Base-by-base conservation (phyloP, 35 echinoderm and acorn worm genomes). In the Ophiothrix spiculata region DNA sequence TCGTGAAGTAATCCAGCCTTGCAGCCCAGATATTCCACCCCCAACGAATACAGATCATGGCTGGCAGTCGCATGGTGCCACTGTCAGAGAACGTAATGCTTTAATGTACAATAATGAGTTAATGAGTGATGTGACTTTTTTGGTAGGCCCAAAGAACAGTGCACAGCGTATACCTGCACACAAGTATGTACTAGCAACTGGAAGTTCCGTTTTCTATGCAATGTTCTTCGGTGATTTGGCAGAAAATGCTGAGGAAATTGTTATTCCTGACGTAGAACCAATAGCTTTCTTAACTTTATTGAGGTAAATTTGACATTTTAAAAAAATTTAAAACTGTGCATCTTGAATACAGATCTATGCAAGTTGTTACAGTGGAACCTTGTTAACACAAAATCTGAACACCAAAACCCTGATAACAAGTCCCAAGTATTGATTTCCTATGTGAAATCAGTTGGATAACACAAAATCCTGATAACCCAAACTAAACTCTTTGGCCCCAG, bases 151-250 rank as follows among this genome's bases (percentile, higher is more conserved):
- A 1, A 94, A 99, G 83, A 93, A 86, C 37, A 40, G 42, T 0
- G n/a, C 41, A 8, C 92, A 99, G 40, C 81, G 81, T 45, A 90
- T 99, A 77, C 92, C 96, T 21, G 89, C 96, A 31, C 96, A 99
- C 39, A 99, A 99, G 82, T 99, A 99, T 74, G 92, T 99, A 12
- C 86, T 99, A 1, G 92, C 92, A 36, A 94, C 96, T 34, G 92
- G 92, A 10, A 99, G 96, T 69, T 99, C 96, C 0, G 96, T 99
- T 0, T 99, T 99, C 77, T 99, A 90, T 90, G 96, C 96, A 38
- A 99, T 99, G 96, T 99, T 99, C 75, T 94, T 92, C 84, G 92
- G 96, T 1, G 96, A 99, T 13, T 79, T 99, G 34, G 92, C 96
- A 42, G 96, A 99, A 39, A 99, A 99, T 69, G 77, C 88, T 4